Evolutionary conservation across 1,140 invertebrate species (phyloP).

Genomic region (Sminthurides bifidus): DNA sequence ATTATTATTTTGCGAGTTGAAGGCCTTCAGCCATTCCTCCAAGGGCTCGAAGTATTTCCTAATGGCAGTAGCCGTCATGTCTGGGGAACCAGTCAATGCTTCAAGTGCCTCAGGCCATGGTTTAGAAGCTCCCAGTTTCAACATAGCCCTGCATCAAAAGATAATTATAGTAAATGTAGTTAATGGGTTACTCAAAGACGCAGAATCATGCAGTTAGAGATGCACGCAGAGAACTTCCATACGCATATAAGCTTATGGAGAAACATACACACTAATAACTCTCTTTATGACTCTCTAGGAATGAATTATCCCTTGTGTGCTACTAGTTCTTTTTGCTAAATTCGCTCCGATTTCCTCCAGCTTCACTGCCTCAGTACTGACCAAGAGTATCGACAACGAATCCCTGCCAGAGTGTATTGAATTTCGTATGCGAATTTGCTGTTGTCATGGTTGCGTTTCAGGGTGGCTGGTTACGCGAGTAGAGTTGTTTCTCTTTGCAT

Average conservation of each 20-base stretch:
- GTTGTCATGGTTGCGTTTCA: no score
- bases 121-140: slow-evolving; percentile 39
- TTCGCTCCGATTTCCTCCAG: no score
- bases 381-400: no score
- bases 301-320: no score
- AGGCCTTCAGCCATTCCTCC: slow-evolving; percentile 71
- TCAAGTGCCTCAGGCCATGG: slow-evolving; percentile 40
- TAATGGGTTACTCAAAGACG: background rate
- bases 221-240: background rate
- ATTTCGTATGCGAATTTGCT: no score
- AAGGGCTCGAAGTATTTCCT: slow-evolving; percentile 40
- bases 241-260: background rate
- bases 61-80: slow-evolving; percentile 37
- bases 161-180: slow-evolving; percentile 3
- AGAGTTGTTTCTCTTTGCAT: no score
- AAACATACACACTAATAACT: background rate
- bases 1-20: slow-evolving; percentile 65
- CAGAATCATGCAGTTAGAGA: background rate
- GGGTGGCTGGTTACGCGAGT: no score
- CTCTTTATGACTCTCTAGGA: background rate
- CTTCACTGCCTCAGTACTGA: no score
- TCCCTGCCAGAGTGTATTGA: no score
- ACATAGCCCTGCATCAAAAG: slow-evolving; percentile 35
- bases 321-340: no score
- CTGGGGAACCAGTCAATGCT: slow-evolving; percentile 36